A percentile compares a stretch with the other conserved stretches of the same genome.
Conservation (phyloP, 2,888 invertebrate genomes). For the Ophraella communa region DNA sequence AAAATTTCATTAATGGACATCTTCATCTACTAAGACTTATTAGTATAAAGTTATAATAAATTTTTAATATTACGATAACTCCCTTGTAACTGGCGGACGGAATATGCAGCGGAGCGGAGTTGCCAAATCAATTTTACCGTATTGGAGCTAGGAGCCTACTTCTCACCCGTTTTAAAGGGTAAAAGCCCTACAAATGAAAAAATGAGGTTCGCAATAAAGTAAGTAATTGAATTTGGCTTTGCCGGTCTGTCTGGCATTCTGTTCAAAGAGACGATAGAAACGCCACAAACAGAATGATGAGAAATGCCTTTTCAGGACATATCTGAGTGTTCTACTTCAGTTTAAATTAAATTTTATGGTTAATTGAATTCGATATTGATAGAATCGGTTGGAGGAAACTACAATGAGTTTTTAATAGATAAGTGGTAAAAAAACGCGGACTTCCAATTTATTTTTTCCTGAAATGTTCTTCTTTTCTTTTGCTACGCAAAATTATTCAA, state of each 20-base stretch:
- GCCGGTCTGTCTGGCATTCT: not conserved
- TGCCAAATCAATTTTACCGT: no score
- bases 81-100: no score
- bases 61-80: no score
- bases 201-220: no score
- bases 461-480: not conserved
- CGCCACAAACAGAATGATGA: conserved; percentile 5
- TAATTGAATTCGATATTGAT: not conserved
- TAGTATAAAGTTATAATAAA: no score
- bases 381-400: not conserved
- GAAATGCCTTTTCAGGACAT: not conserved
- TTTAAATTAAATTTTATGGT: not conserved
- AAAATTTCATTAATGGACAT: no score
- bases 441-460: not conserved
- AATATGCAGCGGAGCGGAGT: no score
- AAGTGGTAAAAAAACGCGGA: not conserved
- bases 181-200: no score
- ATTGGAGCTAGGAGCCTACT: no score
- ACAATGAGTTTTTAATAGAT: not conserved
- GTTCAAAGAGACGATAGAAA: not conserved
- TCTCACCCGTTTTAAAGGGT: no score
- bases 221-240: not conserved
- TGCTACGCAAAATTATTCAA: not conserved
- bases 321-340: not conserved
- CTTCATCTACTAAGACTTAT: no score